Evolutionary conservation across 2,888 invertebrate species (phyloP).

Genomic region (Hyalella azteca): DNA sequence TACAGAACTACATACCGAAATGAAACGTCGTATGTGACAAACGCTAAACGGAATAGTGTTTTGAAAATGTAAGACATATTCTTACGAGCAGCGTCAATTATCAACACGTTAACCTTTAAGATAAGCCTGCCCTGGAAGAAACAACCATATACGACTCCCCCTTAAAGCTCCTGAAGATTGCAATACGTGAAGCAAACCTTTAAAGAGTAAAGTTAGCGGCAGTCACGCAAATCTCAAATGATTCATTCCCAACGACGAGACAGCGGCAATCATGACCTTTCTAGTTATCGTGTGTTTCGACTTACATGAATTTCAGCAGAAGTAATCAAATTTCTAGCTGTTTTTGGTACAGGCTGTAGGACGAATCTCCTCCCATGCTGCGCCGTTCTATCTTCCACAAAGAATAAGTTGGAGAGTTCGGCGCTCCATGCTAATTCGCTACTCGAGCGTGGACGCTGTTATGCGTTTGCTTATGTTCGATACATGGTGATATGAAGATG

Average conservation of each 20-base stretch:
- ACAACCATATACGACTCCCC: no score
- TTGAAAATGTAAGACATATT: no score
- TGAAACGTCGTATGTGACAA: no score
- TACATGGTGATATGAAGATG: constrained; percentile 33
- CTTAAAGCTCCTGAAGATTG: neutral
- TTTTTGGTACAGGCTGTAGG: neutral
- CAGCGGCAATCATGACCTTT: constrained; percentile 22
- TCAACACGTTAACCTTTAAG: no score
- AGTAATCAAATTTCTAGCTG: constrained; percentile 19
- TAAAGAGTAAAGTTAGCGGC: neutral
- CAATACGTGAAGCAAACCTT: neutral
- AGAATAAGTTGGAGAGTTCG: constrained; percentile 23
- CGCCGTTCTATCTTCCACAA: neutral
- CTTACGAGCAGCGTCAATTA: no score
- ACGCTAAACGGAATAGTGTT: no score
- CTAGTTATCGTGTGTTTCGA: neutral
- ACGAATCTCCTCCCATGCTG: constrained; percentile 13
- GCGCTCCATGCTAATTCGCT: neutral
- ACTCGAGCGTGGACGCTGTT: neutral
- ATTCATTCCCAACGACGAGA: neutral
- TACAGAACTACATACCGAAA: no score
- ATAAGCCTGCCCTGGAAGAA: no score
- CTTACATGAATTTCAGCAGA: constrained; percentile 10
- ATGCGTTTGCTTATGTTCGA: neutral
- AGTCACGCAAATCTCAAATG: constrained; percentile 19